Base-by-base conservation (phyloP, 2,113 vertebrate genomes). In the Lepus timidus region DNA sequence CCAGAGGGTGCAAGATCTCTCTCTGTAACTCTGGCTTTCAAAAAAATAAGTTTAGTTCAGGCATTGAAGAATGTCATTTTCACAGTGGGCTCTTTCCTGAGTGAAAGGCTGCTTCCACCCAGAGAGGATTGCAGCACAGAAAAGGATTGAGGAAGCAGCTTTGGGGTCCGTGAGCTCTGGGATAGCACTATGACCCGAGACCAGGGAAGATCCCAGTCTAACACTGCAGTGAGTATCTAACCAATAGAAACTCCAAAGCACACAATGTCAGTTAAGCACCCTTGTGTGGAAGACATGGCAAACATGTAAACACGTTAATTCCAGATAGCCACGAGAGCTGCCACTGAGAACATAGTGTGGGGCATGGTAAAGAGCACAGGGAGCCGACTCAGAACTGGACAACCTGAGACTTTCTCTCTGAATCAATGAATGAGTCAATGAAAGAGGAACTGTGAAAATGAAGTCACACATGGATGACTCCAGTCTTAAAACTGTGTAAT, bases 391-490 rank as follows among this genome's bases (percentile, higher is more conserved):
- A 85, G 75, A 14, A 65, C 2, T 52, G 12, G 36, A 33, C 20
- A 85, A 65, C 49, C 33, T 91, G 23, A 58, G 25, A 74, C 82
- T 79, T 61, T 84, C 23, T 74, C 4, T 78, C 22, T 39, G 8
- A 83, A 80, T 74, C 74, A 83, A 27, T 33, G n/a, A 91, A 73
- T 67, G 16, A 80, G 65, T 95, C 29, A 67, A 44, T 79, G 52
- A 93, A 94, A 82, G n/a, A 20, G 22, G 85, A 91, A 71, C 11
- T 81, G 81, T 64, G 33, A 86, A 79, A 61, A 83, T 70, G 88
- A 79, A 80, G 31, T 1, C 29, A 80, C 39, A 11, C 68, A 64
- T 49, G 13, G 39, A n/a, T 62, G 91, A 94, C 36, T 91, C 94
- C 68, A 91, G 22, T 79, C 83, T 44, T 49, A 70, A 78, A 85